Evolutionary conservation across 2,888 invertebrate species (phyloP).

Genomic region (Adelphocoris suturalis): DNA sequence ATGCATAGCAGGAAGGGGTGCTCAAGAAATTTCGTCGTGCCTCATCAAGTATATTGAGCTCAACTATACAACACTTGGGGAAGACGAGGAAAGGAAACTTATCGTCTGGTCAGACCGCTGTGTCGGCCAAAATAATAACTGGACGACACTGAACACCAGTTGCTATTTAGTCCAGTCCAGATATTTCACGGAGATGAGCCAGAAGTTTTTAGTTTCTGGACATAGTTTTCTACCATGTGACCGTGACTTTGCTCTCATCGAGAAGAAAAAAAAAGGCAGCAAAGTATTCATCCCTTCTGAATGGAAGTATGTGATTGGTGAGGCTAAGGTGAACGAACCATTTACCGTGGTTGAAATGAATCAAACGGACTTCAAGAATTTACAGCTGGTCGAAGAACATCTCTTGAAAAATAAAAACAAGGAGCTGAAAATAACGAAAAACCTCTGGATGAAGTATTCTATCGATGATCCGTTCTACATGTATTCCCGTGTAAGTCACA

Average conservation of each 20-base stretch:
- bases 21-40: not conserved
- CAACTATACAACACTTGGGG: not conserved
- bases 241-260: no score
- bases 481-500: no score
- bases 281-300: no score
- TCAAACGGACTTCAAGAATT: not conserved
- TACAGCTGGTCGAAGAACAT: not conserved
- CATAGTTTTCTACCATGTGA: no score
- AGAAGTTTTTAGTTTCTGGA: no score
- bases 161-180: no score
- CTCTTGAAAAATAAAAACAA: conserved; percentile 1
- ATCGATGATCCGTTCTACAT: not conserved
- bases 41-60: not conserved
- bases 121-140: no score
- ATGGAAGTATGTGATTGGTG: no score
- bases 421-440: not conserved
- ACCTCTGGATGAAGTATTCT: not conserved
- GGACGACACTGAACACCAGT: no score
- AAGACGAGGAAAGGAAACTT: not conserved
- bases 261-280: no score
- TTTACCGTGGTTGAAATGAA: not conserved
- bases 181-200: no score
- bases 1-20: not conserved
- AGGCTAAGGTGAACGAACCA: not conserved
- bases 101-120: no score